Conservation (phyloP, 2,797 vertebrate genomes). For the Sebastes matsubarae region DNA sequence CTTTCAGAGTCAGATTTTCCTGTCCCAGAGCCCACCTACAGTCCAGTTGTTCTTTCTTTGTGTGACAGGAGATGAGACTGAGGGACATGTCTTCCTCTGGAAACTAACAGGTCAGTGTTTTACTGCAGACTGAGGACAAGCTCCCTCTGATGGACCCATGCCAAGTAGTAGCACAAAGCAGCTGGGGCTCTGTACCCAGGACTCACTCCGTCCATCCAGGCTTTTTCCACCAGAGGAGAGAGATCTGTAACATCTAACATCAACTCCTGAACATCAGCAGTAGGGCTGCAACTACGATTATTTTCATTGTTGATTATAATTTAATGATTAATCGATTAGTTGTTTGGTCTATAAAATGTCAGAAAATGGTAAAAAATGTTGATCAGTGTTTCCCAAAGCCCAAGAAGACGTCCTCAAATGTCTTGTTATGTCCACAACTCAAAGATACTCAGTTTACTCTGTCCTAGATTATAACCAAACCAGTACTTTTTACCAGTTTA, state of each 20-base stretch:
- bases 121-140: constrained; percentile 2
- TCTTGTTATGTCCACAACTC: no score
- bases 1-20: neutral
- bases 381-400: no score
- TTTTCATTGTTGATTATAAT: no score
- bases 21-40: neutral
- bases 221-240: constrained; percentile 7
- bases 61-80: neutral
- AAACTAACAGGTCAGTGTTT: constrained; percentile 9
- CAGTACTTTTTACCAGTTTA: no score
- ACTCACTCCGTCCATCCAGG: neutral
- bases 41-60: neutral
- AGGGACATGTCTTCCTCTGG: neutral
- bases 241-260: neutral
- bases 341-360: no score
- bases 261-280: neutral
- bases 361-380: no score
- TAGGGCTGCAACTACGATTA: no score
- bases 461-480: no score
- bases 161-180: constrained; percentile 24
- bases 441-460: no score
- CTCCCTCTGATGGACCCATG: neutral
- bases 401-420: no score
- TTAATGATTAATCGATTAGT: no score
- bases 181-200: neutral